These are phyloP conservation scores for Bugula neritina DNA, from an alignment of 2,888 invertebrate genomes.

Conservation along the genomic window DNA sequence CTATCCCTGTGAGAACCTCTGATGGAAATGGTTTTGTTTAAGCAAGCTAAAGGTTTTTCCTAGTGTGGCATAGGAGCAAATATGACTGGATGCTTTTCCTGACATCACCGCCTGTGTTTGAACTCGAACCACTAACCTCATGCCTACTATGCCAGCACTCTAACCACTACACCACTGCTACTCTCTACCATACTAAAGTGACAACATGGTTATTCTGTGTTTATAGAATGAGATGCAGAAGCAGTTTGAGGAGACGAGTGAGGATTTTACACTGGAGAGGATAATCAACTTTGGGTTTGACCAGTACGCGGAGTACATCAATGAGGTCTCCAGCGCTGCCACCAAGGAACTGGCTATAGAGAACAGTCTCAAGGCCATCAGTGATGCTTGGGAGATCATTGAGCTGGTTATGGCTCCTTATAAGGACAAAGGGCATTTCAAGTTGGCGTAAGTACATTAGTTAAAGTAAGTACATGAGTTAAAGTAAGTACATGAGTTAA, in stretches of 20 bases:
- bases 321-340: conserved; percentile 78
- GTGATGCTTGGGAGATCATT: conserved; percentile 67
- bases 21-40: too few species aligned
- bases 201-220: too few species aligned
- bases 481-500: too few species aligned
- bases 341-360: conserved; percentile 84
- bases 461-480: neutral
- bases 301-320: conserved; percentile 73
- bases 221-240: conserved; percentile 60
- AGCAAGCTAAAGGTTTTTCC: too few species aligned
- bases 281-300: conserved; percentile 77
- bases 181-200: too few species aligned
- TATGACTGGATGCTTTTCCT: too few species aligned
- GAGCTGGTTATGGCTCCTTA: conserved; percentile 68
- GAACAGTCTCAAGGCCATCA: conserved; percentile 62
- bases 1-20: too few species aligned
- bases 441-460: conserved; percentile 58
- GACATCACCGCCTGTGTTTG: too few species aligned
- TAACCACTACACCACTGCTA: too few species aligned
- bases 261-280: conserved; percentile 72
- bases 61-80: too few species aligned
- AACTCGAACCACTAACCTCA: too few species aligned
- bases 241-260: conserved; percentile 72
- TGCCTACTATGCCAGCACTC: too few species aligned
- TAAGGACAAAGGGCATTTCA: conserved; percentile 63